Evolutionary conservation across 1,140 invertebrate genomes (phyloP).

Genomic region (Magallana gigas): DNA sequence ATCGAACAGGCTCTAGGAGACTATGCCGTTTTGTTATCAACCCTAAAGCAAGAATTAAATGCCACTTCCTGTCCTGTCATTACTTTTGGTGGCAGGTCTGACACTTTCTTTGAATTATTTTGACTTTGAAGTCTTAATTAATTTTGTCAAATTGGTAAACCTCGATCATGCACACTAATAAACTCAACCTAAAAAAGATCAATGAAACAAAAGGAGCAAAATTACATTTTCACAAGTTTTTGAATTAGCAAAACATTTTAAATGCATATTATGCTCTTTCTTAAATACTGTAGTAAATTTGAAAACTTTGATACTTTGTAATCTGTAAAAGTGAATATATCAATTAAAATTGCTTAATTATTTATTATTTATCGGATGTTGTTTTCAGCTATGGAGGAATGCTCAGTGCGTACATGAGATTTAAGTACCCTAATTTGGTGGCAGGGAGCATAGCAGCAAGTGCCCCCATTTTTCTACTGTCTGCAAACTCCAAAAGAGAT

Average conservation of each 20-base stretch:
- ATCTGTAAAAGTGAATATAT: too few species aligned
- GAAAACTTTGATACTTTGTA: too few species aligned
- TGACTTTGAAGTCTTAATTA: too few species aligned
- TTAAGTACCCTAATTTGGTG: conserved; percentile 95
- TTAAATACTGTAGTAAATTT: too few species aligned
- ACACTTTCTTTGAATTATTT: background rate
- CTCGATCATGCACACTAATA: too few species aligned
- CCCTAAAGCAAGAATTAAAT: conserved; percentile 81
- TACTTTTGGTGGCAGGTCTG: conserved; percentile 88
- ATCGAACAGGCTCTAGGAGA: conserved; percentile 95
- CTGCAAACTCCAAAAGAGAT: conserved; percentile 87
- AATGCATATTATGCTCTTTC: too few species aligned
- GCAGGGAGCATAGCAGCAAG: conserved; percentile 94
- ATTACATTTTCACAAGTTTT: too few species aligned
- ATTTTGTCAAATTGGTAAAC: too few species aligned
- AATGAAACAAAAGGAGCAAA: too few species aligned
- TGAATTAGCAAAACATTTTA: too few species aligned
- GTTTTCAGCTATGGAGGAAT: conserved; percentile 75
- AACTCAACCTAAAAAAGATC: too few species aligned
- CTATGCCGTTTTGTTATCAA: conserved; percentile 89
- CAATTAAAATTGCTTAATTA: too few species aligned
- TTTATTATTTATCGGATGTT: background rate
- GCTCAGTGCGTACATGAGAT: conserved; percentile 79
- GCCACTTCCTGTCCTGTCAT: conserved; percentile 86
- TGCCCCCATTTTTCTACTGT: conserved; percentile 94